Evolutionary conservation across 2,113 vertebrate species (phyloP), one percentile per base, ranked within the genome.

Genomic region (Trachemys scripta): DNA sequence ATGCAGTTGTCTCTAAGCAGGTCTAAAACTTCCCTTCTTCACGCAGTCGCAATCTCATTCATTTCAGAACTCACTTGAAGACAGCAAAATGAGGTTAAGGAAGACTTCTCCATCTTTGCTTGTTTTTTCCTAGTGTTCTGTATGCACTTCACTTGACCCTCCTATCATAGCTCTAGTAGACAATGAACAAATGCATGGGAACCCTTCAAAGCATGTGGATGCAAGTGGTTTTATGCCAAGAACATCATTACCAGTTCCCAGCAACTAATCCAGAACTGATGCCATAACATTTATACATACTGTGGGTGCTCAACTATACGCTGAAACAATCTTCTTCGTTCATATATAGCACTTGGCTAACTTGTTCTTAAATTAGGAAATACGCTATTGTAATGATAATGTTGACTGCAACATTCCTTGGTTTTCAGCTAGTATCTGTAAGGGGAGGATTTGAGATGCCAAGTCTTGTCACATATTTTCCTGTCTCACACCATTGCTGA

Each of bases 381-480:
- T 91, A 95, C 84, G 90, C 90, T 96, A 95, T 95, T 97, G 47
- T 65, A 50, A 76, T 45, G 96, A 96, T 97, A 96, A 79, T 97
- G 95, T 92, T 2, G 0, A 65, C 95, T 57, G 75, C 79, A 95
- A 81, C 97, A 96, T 97, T 97, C 96, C 75, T 96, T 87, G 94
- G 93, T 91, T 97, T 97, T 97, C 95, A 98, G 96, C 94, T 95
- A 96, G 89, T 92, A 95, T 88, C 83, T 92, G 90, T 88, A 93
- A 59, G 85, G 65, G 85, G 54, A 95, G 76, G 49, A 72, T 90
- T 96, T 91, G 84, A 0, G 0, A 85, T 97, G 96, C 95, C 94
- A 97, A 88, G 90, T 95, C 92, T 94, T 95, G 94, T 97, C 90
- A 90, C 94, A 87, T 96, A 90, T 96, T 97, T 97, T 97, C 95